phyloP scores from a whole-genome alignment of 2,888 invertebrate genomes.

The Ormyrus rosae region DNA sequence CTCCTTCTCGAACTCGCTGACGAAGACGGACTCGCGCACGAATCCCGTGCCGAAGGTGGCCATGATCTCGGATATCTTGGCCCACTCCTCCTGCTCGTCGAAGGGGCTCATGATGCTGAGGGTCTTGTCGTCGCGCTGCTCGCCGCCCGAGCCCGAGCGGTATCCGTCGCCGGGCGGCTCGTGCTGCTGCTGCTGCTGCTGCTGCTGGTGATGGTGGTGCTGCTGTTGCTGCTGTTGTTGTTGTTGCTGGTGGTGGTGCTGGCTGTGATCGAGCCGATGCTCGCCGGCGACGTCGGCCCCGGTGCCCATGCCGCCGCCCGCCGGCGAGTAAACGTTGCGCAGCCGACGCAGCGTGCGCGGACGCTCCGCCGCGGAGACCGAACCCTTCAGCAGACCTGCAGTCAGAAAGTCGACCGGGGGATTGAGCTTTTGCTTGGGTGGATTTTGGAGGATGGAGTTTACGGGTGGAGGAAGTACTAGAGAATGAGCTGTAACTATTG shows the following conservation, averaged over 20 bases:
- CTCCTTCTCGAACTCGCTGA: slow-evolving; percentile 87
- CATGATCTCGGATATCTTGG: slow-evolving; percentile 96
- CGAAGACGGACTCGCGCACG: slow-evolving; percentile 86
- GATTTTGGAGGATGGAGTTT: no score
- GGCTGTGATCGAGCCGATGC: slow-evolving; percentile 54
- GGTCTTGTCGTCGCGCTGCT: slow-evolving; percentile 75
- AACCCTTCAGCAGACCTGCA: slow-evolving; percentile 89
- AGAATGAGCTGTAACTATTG: no score
- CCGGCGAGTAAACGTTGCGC: slow-evolving; percentile 82
- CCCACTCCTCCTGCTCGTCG: slow-evolving; percentile 97
- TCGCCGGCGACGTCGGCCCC: slow-evolving; percentile 70
- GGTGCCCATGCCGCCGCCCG: slow-evolving; percentile 66
- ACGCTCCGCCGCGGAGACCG: slow-evolving; percentile 83
- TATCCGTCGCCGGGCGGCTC: not conserved
- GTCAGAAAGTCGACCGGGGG: slow-evolving; percentile 54
- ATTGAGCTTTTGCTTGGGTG: no score
- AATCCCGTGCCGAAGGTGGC: slow-evolving; percentile 93
- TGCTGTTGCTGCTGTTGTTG: not conserved
- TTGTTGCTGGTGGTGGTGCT: slow-evolving; percentile 2
- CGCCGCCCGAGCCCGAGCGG: not conserved
- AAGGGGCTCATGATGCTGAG: slow-evolving; percentile 88
- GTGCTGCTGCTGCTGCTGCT: not conserved
- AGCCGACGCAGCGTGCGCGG: slow-evolving; percentile 86
- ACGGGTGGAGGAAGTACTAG: no score
- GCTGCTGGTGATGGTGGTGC: not conserved